Conservation (phyloP, 2,888 invertebrate genomes). For the Lochmaea crataegi region DNA sequence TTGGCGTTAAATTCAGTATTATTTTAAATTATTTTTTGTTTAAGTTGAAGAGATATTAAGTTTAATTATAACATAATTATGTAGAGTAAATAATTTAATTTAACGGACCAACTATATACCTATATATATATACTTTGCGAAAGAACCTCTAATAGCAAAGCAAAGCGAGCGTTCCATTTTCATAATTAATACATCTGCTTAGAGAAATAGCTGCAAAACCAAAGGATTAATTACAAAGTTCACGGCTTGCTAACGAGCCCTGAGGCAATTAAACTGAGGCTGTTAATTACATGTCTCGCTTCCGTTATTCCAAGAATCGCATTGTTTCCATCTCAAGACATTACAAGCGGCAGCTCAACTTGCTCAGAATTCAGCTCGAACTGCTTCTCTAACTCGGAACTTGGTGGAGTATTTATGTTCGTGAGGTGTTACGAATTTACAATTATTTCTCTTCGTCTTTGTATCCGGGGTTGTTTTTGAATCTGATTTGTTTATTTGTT, state of each 20-base stretch:
- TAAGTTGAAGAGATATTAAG: slow-evolving; percentile 21
- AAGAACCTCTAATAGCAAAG: slow-evolving; percentile 47
- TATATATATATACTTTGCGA: slow-evolving; percentile 10
- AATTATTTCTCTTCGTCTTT: slow-evolving; percentile 30
- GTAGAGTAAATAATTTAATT: slow-evolving; percentile 55
- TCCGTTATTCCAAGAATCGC: slow-evolving; percentile 48
- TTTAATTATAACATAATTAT: slow-evolving; percentile 53
- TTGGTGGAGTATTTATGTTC: slow-evolving; percentile 58
- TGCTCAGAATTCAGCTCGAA: slow-evolving; percentile 45
- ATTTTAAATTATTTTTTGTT: neutral
- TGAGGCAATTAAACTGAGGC: slow-evolving; percentile 67
- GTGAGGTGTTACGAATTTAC: slow-evolving; percentile 45
- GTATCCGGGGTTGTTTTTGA: slow-evolving; percentile 22
- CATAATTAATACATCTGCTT: slow-evolving; percentile 66
- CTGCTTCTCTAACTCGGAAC: slow-evolving; percentile 49
- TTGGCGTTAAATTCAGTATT: no score
- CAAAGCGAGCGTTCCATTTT: slow-evolving; percentile 59
- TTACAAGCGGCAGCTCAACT: slow-evolving; percentile 32
- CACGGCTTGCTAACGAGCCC: slow-evolving; percentile 68
- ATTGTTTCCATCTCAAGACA: slow-evolving; percentile 45
- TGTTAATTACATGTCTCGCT: slow-evolving; percentile 66
- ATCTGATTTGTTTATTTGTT: slow-evolving; percentile 19
- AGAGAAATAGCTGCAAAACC: slow-evolving; percentile 62
- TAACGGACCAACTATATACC: slow-evolving; percentile 43
- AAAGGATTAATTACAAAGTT: slow-evolving; percentile 68